Base-by-base conservation (phyloP, 1,140 invertebrate species). In the Sitophilus oryzae region DNA sequence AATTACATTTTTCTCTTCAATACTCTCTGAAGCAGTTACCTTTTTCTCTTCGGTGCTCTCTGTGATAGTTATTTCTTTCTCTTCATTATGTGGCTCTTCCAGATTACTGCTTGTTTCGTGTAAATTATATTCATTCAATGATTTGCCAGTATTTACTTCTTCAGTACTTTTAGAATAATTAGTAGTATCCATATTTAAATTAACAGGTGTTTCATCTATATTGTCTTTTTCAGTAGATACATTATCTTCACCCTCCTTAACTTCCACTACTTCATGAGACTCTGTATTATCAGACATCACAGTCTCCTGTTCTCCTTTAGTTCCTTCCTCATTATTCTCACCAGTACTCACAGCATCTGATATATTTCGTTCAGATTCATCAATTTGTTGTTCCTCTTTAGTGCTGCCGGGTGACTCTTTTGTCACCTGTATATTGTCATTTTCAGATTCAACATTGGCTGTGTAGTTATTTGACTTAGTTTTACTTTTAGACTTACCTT, bases 401-500 rank as follows among this genome's bases (percentile, higher is more conserved):
- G 57, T 43, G 56, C 22, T 23, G 14, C 25, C 36, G 34, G 66
- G 68, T 69, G 66, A 68, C 65, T 64, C 61, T 62, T 59, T 43
- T 58, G 66, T 67, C 67, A 66, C 66, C 67, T 68, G 67, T 63
- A 62, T 61, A 67, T 69, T 66, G 60, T 64, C 63, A 69, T 62
- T 68, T 62, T 65, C 58, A 56, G 51, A 62, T 63, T 67, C 65
- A 54, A 52, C 22, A 43, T 61, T 59, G 53, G 44, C 46, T 52
- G 58, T 62, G 61, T 66, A 62, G 61, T 54, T 59, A 59, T 70
- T 67, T 61, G 62, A 62, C 48, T 62, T 66, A 66, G 64, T 58
- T 70, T 66, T 66, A 69, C 60, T 61, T 65, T 67, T 68, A 66
- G 67, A 70, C 68, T 70, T 70, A 70, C 68, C 68, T 70, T 69